These are phyloP conservation scores for Enteromius viviparus DNA, from an alignment of 2,797 vertebrate genomes.

Conservation along the genomic window DNA sequence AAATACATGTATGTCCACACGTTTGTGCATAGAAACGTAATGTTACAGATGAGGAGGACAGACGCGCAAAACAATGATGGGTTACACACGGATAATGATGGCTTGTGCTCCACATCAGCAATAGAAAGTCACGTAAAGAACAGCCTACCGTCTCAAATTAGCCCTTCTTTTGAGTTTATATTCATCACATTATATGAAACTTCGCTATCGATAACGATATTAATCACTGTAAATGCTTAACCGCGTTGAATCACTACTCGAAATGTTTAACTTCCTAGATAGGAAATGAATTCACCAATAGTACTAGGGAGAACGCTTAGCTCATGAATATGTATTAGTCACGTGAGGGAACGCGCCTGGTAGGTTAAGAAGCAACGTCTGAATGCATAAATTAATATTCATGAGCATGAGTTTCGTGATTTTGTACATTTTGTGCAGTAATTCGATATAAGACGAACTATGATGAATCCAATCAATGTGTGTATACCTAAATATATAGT, in stretches of 20 bases:
- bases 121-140: slow-evolving; percentile 18
- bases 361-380: not conserved
- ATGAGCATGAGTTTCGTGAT: not conserved
- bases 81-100: not conserved
- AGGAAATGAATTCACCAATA: slow-evolving; percentile 11
- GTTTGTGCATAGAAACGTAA: not conserved
- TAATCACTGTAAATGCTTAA: not conserved
- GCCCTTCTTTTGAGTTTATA: slow-evolving; percentile 15
- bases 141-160: slow-evolving; percentile 46
- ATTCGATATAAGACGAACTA: not conserved
- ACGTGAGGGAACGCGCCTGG: not conserved
- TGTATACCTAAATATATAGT: not conserved
- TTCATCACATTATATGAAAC: slow-evolving; percentile 4
- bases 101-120: slow-evolving; percentile 21
- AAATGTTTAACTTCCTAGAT: slow-evolving; percentile 28
- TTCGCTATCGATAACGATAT: not conserved
- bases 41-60: not conserved
- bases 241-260: slow-evolving; percentile 9
- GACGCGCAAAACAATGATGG: not conserved
- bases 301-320: not conserved
- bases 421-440: not conserved
- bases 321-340: slow-evolving; percentile 35
- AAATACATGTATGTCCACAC: not conserved
- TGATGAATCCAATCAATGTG: not conserved
- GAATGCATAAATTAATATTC: not conserved